Evolutionary conservation across 2,888 invertebrate genomes (phyloP).

Genomic region (Lasioglossum lativentre): DNA sequence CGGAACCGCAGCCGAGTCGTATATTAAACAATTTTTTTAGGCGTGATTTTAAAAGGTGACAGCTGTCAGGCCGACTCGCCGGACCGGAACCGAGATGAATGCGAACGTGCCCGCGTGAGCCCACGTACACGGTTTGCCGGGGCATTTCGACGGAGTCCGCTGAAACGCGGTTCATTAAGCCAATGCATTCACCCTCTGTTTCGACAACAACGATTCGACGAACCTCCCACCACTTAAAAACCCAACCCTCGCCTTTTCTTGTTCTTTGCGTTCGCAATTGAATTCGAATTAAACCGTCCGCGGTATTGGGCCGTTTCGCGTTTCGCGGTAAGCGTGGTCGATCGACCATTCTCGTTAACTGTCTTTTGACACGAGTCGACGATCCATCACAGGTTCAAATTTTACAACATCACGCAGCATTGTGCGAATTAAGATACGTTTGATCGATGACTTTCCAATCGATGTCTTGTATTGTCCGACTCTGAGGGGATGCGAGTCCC

Average conservation of each 20-base stretch:
- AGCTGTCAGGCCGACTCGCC: conserved; percentile 81
- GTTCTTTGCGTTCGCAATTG: neutral
- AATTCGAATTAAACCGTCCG: neutral
- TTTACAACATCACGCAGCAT: conserved; percentile 76
- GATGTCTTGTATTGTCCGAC: conserved; percentile 67
- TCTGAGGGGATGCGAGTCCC: conserved; percentile 18
- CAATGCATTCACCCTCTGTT: no score
- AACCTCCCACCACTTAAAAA: neutral
- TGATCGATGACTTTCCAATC: conserved; percentile 82
- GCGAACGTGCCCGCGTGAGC: neutral
- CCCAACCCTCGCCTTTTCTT: neutral
- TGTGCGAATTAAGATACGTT: conserved; percentile 67
- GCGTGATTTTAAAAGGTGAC: conserved; percentile 82
- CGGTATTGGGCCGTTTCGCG: neutral
- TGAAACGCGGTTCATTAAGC: conserved; percentile 45
- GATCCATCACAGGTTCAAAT: conserved; percentile 78
- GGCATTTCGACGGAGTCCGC: conserved; percentile 11
- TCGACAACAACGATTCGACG: neutral
- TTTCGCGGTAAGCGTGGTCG: neutral
- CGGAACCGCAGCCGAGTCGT: conserved; percentile 56
- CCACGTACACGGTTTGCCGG: neutral
- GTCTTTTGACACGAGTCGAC: conserved; percentile 16
- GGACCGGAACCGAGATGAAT: conserved; percentile 75
- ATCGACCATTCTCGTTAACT: conserved; percentile 9
- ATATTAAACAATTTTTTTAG: conserved; percentile 76